A percentile compares a stretch with the other conserved stretches of the same genome.
Conservation (phyloP, 2,797 vertebrate genomes). For the Crypturellus tataupa region DNA sequence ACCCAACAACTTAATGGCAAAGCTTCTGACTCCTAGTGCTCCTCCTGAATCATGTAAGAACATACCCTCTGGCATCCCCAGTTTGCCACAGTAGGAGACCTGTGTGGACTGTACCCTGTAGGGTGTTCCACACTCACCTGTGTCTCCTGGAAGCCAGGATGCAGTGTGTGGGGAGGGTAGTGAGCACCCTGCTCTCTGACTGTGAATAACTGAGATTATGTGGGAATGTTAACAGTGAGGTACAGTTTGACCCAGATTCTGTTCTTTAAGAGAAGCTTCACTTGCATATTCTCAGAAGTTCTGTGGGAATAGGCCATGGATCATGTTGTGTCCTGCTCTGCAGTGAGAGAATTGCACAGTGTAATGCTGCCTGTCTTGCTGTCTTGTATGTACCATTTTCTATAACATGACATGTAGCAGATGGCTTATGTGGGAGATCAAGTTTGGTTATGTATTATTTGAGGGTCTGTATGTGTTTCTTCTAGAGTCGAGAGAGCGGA, state of each 20-base stretch:
- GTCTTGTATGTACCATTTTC: neutral
- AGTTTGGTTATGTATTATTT: neutral
- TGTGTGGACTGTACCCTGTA: neutral
- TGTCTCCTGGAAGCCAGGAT: neutral
- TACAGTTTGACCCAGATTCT: neutral
- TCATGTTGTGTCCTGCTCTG: neutral
- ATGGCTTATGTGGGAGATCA: neutral
- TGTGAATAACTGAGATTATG: neutral
- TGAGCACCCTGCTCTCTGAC: neutral
- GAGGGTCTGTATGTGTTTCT: slow-evolving; percentile 18
- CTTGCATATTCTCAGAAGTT: neutral
- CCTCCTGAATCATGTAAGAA: neutral
- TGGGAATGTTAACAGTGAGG: neutral
- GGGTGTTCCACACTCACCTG: neutral
- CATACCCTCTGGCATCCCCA: neutral
- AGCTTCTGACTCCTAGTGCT: neutral
- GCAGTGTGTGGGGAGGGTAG: neutral
- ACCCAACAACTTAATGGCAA: neutral
- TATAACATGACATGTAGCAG: neutral
- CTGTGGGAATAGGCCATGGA: neutral
- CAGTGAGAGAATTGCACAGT: neutral
- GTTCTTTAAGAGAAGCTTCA: neutral
- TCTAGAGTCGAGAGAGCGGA: slow-evolving; percentile 80
- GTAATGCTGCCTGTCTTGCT: neutral
- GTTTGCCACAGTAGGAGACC: neutral